Evolutionary conservation across 2,113 vertebrate genomes (phyloP), one percentile per base, ranked within the genome.

Genomic region (Willisornis vidua): DNA sequence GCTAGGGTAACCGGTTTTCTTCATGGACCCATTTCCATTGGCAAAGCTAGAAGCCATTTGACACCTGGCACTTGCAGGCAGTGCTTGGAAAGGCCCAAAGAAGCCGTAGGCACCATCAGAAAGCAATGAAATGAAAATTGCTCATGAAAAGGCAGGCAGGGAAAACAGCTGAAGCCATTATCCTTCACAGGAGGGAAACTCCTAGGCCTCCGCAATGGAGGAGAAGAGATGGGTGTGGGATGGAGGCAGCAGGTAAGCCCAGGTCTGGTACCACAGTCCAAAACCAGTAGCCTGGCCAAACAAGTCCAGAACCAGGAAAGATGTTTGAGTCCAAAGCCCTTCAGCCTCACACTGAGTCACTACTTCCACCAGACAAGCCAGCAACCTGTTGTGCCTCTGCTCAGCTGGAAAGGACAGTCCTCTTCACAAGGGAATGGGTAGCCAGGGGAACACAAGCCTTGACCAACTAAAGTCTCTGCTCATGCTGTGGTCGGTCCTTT

Each of bases 281-380:
- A 78, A 81, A 48, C 5, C 4, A 9, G 63, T 66, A 85, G 31
- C 41, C 54, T 81, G 59, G 70, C 55, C 41, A 63, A 46, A 19
- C 19, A 74, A 43, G 43, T 45, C 55, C 46, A 66, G 16, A 78
- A 45, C 16, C 8, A 45, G 48, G 48, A n/a, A 59, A 72, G 43
- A 14, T 1, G 0, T 54, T 57, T 45, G 43, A 41, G 22, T 22
- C n/a, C 43, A 66, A 71, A 74, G 46, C 37, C 57, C 75, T 87
- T 78, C 57, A 49, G 51, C 16, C 37, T 33, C 2, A 3, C 45
- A 7, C 1, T 0, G 4, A 49, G 67, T 14, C 55, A 20, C 33
- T 45, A 54, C 10, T 87, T 39, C 54, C 71, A 71, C 15, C 48
- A 72, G 63, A 63, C 20, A 78, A 4, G 5, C 10, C 52, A 39